Evolutionary conservation across 2,888 invertebrate species (phyloP), one percentile per base, ranked within the genome.

Genomic region (Ectemnius lituratus): DNA sequence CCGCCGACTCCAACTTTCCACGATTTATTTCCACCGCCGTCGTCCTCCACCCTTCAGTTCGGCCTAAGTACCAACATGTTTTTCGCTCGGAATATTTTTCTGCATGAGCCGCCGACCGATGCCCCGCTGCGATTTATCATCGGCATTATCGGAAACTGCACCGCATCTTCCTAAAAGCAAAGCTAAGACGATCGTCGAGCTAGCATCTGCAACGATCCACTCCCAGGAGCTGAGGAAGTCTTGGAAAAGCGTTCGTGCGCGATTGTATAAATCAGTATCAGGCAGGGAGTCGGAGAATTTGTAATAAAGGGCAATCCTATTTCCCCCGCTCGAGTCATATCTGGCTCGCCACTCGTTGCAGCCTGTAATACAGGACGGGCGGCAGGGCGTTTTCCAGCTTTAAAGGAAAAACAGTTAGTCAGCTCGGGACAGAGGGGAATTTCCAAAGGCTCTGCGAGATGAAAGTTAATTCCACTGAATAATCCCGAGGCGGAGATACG

Each of bases 381-480:
- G 23, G 37, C 37, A 16, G 52, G 52, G 8, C 52, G 16, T 6
- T 52, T 52, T 52, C 5, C 52, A 52, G 52, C 45, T 16, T 13
- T 18, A 14, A 61, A 28, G 27, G 63, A 16, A 28, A n/a, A 58
- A 28, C 47, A 46, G 68, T 6, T 37, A 61, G 65, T 20, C 28
- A 59, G 47, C 14, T 27, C 20, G 49, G 37, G 13, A 46, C 64
- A 60, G 67, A 59, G 56, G 49, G 74, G 79, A 76, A 75, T 79
- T 67, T 62, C 70, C 59, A 71, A 67, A 46, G 62, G 67, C 70
- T 73, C 67, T 76, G 65, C 61, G 28, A 70, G 76, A 74, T 68
- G 70, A 73, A 72, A 66, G 70, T 81, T 81, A 82, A 82, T 76
- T 78, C 78, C 67, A 57, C 52, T 78, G 76, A 75, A 80, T 80